phyloP scores from a whole-genome alignment of 2,888 invertebrate species.

The Teleogryllus oceanicus region DNA sequence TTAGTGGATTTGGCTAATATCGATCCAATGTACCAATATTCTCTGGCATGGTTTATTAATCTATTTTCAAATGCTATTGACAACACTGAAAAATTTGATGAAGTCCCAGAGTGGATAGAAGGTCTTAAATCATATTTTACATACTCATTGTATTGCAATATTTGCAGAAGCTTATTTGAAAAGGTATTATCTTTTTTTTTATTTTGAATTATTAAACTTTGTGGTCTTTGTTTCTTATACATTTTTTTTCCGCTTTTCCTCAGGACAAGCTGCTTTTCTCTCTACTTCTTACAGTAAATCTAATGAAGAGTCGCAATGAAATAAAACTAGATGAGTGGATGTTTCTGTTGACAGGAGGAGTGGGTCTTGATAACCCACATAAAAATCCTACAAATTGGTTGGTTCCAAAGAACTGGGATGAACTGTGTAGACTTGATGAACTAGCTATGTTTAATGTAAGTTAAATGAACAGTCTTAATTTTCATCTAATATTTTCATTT shows the following conservation, averaged over 20 bases:
- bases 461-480: background rate
- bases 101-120: conserved; percentile 66
- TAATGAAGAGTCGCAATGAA: conserved; percentile 58
- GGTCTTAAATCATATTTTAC: conserved; percentile 81
- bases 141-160: conserved; percentile 82
- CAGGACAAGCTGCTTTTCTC: conserved; percentile 89
- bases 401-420: conserved; percentile 70
- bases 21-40: conserved; percentile 98
- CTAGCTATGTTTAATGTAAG: conserved; percentile 50
- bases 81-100: conserved; percentile 79
- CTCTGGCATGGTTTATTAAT: conserved; percentile 89
- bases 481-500: background rate
- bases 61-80: conserved; percentile 83
- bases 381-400: conserved; percentile 70
- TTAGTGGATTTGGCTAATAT: conserved; percentile 80
- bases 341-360: conserved; percentile 83
- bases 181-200: conserved; percentile 55
- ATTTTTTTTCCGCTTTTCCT: conserved; percentile 35
- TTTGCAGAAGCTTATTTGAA: conserved; percentile 91
- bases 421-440: conserved; percentile 63
- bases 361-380: conserved; percentile 71
- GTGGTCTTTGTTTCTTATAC: background rate
- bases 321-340: conserved; percentile 69
- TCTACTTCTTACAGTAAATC: conserved; percentile 67
- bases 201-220: background rate